Base-by-base conservation (phyloP, 37 sponge, comb jelly and placozoan genomes). In the Spongilla lacustris region DNA sequence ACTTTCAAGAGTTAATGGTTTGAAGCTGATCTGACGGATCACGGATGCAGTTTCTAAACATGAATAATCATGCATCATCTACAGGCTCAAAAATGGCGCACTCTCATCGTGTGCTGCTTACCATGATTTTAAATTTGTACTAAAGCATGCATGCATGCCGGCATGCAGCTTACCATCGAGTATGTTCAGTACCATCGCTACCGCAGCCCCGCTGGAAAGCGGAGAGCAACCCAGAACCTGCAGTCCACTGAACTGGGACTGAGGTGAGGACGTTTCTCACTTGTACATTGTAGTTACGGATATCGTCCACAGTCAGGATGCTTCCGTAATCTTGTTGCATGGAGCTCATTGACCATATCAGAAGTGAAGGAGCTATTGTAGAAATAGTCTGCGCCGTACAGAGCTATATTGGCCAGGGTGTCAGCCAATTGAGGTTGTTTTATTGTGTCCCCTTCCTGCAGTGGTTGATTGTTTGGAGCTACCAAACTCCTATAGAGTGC, bases 141-240 rank as follows among this genome's bases (percentile, higher is more conserved):
- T 14, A 10, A 8, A 58, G 58, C 58, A 17, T 14, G 1, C 14
- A 58, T 19, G 14, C 19, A 14, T 17, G 58, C 19, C 1, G 58
- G 0, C 58, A 19, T 6, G 21, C 1, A 14, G 21, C 78, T 66
- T 68, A 89, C 94, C 90, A 32, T 93, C 89, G 26, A 97, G 79
- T 26, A 95, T 88, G 67, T 93, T 95, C 35, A 97, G 82, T 12
- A 97, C 86, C 69, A 93, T 80, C 6, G 88, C 82, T 12, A 95
- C 78, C 31, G 93, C 92, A 68, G 92, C 81, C 9, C 98, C 98
- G 69, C 94, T 75, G 79, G 90, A 50, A n/a, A 96, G 98, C 0
- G 96, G 89, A 14, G 98, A 87, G 31, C 81, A 48, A 6, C 92
- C 77, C 0, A 89, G 68, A 14, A 97, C 81, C 14, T 46, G 36